A percentile compares a stretch with the other conserved stretches of the same genome.
Evolutionary conservation across 2,113 vertebrate species (phyloP).

Genomic region (Pterophyllum scalare): DNA sequence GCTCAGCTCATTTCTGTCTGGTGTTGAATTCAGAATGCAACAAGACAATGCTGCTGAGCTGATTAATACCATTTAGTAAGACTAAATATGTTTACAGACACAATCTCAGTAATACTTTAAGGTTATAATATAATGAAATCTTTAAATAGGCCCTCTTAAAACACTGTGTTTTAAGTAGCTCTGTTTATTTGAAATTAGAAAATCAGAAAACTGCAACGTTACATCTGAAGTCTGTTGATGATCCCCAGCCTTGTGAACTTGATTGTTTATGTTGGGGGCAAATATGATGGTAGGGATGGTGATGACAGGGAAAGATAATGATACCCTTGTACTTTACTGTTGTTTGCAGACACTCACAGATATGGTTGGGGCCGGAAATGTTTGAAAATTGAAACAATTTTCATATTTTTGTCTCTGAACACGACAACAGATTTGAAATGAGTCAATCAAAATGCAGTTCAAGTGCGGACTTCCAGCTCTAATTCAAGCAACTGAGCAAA

Average conservation of each 20-base stretch:
- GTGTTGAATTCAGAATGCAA: constrained; percentile 34
- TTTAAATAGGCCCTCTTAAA: background rate
- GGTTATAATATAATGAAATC: constrained; percentile 34
- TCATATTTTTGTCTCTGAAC: background rate
- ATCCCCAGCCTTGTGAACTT: background rate
- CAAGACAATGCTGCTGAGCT: constrained; percentile 22
- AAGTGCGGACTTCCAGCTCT: background rate
- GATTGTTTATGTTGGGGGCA: constrained; percentile 10
- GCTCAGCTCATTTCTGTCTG: constrained; percentile 27
- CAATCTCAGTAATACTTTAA: constrained; percentile 35
- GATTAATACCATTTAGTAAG: constrained; percentile 39
- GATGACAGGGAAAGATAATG: background rate
- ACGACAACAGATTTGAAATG: background rate
- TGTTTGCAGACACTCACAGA: background rate
- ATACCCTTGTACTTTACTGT: background rate
- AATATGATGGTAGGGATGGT: background rate
- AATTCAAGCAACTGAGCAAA: background rate
- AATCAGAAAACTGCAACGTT: constrained; percentile 27
- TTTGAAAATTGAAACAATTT: background rate
- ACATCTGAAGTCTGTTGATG: constrained; percentile 42
- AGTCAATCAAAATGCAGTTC: background rate
- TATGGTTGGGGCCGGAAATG: background rate
- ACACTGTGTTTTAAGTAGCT: constrained; percentile 33
- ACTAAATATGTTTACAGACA: constrained; percentile 32
- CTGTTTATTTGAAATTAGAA: background rate